Evolutionary conservation across 1,140 invertebrate species (phyloP).

Genomic region (Drosophila carrolli): DNA sequence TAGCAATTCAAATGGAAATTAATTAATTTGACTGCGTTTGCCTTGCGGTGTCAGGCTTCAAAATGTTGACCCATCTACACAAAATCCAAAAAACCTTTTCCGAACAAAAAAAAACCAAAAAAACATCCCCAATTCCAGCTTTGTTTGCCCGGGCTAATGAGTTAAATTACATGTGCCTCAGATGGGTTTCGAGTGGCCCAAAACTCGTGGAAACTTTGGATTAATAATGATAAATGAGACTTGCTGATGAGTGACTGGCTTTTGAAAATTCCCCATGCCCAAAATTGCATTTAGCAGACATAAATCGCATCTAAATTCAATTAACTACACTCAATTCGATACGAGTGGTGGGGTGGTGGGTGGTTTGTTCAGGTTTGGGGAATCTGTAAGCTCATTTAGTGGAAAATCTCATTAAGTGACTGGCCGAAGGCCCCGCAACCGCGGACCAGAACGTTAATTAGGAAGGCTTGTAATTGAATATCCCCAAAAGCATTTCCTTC

Average conservation of each 20-base stretch:
- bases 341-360: background rate
- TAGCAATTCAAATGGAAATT: slow-evolving; percentile 77
- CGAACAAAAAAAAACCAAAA: background rate
- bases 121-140: background rate
- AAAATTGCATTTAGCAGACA: slow-evolving; percentile 44
- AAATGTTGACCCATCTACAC: slow-evolving; percentile 44
- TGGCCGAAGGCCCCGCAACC: slow-evolving; percentile 25
- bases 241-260: slow-evolving; percentile 35
- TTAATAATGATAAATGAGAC: slow-evolving; percentile 52
- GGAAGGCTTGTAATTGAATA: slow-evolving; percentile 59
- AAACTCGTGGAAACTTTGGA: slow-evolving; percentile 4
- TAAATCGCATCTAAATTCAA: slow-evolving; percentile 57
- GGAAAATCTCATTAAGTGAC: slow-evolving; percentile 53
- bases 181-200: background rate
- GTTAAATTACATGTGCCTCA: slow-evolving; percentile 60
- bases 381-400: slow-evolving; percentile 45
- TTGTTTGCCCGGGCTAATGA: slow-evolving; percentile 60
- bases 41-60: slow-evolving; percentile 48
- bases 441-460: slow-evolving; percentile 51
- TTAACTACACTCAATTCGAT: slow-evolving; percentile 48
- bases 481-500: slow-evolving; percentile 28
- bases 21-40: slow-evolving; percentile 71
- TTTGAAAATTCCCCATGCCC: slow-evolving; percentile 7
- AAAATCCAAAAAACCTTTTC: too few species aligned
- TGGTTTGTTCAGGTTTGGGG: background rate